These are phyloP conservation scores for Meteorus cinctellus DNA, from an alignment of 2,888 invertebrate species.

Conservation along the genomic window DNA sequence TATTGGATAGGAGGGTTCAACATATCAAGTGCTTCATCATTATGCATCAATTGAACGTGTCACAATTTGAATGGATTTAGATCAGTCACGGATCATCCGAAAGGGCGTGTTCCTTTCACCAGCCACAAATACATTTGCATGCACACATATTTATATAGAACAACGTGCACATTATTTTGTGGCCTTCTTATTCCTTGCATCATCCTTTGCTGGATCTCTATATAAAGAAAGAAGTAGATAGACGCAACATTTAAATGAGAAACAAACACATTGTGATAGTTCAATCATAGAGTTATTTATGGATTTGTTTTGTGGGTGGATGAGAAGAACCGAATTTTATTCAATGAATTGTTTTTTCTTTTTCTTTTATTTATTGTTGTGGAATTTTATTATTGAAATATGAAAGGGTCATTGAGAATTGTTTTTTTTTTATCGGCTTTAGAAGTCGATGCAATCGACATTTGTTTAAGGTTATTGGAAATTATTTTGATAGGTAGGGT, in stretches of 20 bases:
- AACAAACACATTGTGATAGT: neutral
- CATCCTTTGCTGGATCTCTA: neutral
- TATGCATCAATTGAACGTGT: conserved; percentile 35
- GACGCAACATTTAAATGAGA: conserved; percentile 4
- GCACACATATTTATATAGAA: conserved; percentile 10
- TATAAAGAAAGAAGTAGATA: neutral
- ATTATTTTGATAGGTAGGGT: too few species aligned
- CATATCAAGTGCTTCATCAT: conserved; percentile 18
- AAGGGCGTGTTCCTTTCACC: conserved; percentile 70
- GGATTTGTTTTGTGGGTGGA: too few species aligned
- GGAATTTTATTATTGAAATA: too few species aligned
- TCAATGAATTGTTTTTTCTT: too few species aligned
- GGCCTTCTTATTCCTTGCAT: conserved; percentile 9
- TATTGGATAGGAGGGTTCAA: conserved; percentile 4
- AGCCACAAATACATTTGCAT: conserved; percentile 14
- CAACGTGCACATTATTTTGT: neutral
- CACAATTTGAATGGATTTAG: conserved; percentile 49
- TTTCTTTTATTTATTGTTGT: too few species aligned
- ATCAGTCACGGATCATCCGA: conserved; percentile 63
- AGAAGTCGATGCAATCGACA: too few species aligned
- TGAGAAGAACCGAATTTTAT: too few species aligned
- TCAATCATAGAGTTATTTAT: too few species aligned
- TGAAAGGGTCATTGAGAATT: too few species aligned
- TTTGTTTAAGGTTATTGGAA: too few species aligned
- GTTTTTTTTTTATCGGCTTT: too few species aligned